Evolutionary conservation across 2,888 invertebrate genomes (phyloP).

Genomic region (Monochamus alternatus): DNA sequence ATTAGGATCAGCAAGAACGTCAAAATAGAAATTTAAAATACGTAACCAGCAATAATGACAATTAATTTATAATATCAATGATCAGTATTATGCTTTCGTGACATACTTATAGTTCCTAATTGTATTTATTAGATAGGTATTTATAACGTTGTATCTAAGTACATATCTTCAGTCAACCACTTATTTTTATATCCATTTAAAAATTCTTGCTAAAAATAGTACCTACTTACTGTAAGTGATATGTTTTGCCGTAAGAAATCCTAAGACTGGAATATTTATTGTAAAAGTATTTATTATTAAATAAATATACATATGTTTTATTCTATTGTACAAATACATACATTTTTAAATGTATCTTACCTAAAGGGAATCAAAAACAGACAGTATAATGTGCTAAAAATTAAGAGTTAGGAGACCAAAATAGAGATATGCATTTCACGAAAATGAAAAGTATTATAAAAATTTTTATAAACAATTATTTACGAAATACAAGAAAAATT

Average conservation of each 20-base stretch:
- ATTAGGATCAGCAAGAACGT: background rate
- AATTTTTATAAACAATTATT: no score
- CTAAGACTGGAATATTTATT: slow-evolving; percentile 4
- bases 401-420: no score
- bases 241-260: background rate
- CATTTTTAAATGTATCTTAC: no score
- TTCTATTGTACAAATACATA: background rate
- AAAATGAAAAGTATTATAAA: no score
- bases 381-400: no score
- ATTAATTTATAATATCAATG: background rate
- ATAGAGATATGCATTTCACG: no score
- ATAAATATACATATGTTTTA: background rate
- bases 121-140: background rate
- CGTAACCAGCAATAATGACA: background rate
- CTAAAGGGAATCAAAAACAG: no score
- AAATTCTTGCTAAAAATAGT: background rate
- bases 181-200: background rate
- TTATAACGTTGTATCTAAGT: no score
- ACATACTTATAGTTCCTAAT: background rate
- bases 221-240: background rate
- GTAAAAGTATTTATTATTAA: slow-evolving; percentile 12
- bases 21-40: background rate
- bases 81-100: background rate
- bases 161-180: no score
- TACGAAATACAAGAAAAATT: no score